Evolutionary conservation across 1,140 invertebrate species (phyloP).

Genomic region (Heliconius himera): DNA sequence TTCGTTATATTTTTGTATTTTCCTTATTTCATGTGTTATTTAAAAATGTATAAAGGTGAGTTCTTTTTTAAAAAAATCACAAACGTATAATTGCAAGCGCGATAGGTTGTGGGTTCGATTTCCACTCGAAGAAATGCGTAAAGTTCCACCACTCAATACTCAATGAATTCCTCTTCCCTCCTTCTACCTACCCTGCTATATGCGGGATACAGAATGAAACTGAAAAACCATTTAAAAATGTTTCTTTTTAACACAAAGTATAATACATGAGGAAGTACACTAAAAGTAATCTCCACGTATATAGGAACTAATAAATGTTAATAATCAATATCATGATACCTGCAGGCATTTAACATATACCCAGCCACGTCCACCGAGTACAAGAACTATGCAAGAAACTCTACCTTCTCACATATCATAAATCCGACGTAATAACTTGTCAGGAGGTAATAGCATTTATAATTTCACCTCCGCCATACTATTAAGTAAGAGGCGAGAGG

Average conservation of each 20-base stretch:
- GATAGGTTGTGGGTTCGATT: no score
- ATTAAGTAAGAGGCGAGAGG: constrained; percentile 34
- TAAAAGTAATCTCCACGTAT: neutral
- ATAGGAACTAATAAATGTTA: neutral
- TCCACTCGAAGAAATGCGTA: no score
- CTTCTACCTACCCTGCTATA: no score
- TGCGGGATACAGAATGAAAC: neutral
- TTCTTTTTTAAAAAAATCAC: no score
- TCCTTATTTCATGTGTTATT: no score
- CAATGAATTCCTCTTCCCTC: no score
- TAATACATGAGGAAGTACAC: neutral
- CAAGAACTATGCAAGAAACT: constrained; percentile 15
- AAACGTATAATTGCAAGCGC: no score
- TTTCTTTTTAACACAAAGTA: neutral
- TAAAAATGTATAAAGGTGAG: no score
- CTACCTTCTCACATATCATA: constrained; percentile 29
- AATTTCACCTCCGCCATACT: constrained; percentile 46
- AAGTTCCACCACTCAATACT: no score
- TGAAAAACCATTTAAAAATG: neutral
- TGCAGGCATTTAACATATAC: neutral
- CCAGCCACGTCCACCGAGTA: neutral
- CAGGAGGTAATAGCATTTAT: constrained; percentile 53
- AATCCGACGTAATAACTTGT: constrained; percentile 51
- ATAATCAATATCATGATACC: neutral
- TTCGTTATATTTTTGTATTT: no score